Evolutionary conservation across 2,888 invertebrate species (phyloP).

Genomic region (Operophtera brumata): DNA sequence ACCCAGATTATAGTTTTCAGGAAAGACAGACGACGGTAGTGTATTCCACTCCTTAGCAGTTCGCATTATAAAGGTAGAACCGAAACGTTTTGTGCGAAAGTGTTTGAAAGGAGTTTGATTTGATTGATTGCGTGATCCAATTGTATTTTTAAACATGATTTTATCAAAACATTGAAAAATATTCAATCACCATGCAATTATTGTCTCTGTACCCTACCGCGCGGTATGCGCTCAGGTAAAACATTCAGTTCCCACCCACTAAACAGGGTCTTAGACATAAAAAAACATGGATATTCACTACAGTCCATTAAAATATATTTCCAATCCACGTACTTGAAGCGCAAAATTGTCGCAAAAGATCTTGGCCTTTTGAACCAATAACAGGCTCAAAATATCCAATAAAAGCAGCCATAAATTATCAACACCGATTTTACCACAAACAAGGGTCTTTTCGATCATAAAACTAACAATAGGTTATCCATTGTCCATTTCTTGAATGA

Average conservation of each 20-base stretch:
- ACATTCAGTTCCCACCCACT: constrained; percentile 9
- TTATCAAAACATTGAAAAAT: too few species aligned
- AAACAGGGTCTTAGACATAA: background rate
- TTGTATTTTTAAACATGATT: too few species aligned
- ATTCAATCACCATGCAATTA: too few species aligned
- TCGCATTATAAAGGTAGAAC: too few species aligned
- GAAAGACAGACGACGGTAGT: too few species aligned
- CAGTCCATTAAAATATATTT: constrained; percentile 31
- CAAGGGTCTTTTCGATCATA: constrained; percentile 36
- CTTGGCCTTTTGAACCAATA: constrained; percentile 14
- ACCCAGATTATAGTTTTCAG: too few species aligned
- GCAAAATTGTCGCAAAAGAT: constrained; percentile 29
- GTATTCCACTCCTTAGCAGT: too few species aligned
- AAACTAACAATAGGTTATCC: constrained; percentile 31
- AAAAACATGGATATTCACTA: constrained; percentile 5
- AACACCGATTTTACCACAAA: constrained; percentile 48
- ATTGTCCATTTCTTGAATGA: constrained; percentile 32
- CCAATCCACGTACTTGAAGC: constrained; percentile 28
- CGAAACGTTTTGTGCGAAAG: too few species aligned
- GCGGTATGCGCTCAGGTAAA: constrained; percentile 1
- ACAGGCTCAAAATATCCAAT: constrained; percentile 19
- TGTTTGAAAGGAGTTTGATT: too few species aligned
- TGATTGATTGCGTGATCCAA: too few species aligned
- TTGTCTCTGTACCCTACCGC: constrained; percentile 4
- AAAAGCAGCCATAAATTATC: constrained; percentile 47